Evolutionary conservation across 1,140 invertebrate genomes (phyloP), one percentile per base, ranked within the genome.

Genomic region (Scylla paramamosain): DNA sequence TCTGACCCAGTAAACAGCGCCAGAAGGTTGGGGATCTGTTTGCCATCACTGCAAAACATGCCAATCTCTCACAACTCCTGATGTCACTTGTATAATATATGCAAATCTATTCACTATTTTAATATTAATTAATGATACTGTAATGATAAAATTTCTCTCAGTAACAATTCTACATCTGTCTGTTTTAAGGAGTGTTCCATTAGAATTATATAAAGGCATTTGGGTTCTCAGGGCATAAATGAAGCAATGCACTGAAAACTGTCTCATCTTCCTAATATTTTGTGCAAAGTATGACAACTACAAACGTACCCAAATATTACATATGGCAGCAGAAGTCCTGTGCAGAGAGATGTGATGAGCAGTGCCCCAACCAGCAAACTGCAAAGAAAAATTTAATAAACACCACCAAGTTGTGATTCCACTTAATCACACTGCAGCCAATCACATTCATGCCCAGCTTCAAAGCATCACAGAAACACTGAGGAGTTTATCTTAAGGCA

Each of bases 21-120:
- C 59, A 96, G 52, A 32, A 96, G 93, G 88, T 96, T 96, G 0
- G 96, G 96, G 12, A 96, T 82, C 87, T 94, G 95, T 32, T 93
- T 96, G 0, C 95, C 95, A 59, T 96, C 96, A 46, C 96, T 96
- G 95, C n/a, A 95, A 92, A 29, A 94, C 77, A 95, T 8, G 0
- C 25, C 20, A 29, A 31, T 16, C 12, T n/a, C 16, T 0, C 12
- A 25, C 4, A 52, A 7, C 28, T 39, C 45, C 20, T 86, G 28
- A 39, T 16, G 3, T 10, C 28, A 83, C 32, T 4, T 32, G 28
- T 32, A 31, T 12, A 88, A 14, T 28, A 39, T 14, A 88, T 88
- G 6, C 10, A 88, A 39, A 3, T 88, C 46, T 8, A 14, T 88
- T n/a, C 16, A 39, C 20, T 88, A 39, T 32, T 88, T 4, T 7